phyloP scores from a whole-genome alignment of 2,888 invertebrate genomes.

The Monoplex corrugatus region DNA sequence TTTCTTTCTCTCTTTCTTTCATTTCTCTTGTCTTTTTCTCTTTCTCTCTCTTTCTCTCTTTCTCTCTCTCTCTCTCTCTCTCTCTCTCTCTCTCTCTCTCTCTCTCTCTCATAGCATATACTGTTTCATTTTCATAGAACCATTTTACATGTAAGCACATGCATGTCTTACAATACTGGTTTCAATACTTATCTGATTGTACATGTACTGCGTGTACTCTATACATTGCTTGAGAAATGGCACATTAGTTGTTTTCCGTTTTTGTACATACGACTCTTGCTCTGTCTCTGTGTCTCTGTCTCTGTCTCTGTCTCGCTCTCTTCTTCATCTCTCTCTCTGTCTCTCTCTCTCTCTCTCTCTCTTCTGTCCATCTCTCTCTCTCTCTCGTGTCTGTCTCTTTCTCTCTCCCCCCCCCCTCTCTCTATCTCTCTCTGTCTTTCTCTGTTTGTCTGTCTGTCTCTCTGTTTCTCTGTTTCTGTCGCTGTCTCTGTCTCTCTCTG shows the following conservation, averaged over 20 bases:
- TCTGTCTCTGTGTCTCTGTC: background rate
- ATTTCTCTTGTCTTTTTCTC: no score
- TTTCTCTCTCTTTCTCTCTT: no score
- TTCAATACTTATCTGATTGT: no score
- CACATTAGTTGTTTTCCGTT: background rate
- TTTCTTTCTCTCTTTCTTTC: no score
- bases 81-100: no score
- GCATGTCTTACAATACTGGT: no score
- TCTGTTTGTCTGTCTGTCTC: background rate
- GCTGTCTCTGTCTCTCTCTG: background rate
- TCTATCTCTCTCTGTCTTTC: background rate
- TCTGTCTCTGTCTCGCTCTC: background rate
- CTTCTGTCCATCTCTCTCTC: background rate
- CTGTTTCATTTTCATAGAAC: no score
- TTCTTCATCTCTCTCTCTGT: background rate
- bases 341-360: constrained; percentile 15
- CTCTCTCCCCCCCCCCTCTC: background rate
- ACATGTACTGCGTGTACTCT: no score
- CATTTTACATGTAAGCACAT: no score
- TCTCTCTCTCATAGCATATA: no score
- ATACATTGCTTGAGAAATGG: no score
- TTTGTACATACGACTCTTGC: background rate
- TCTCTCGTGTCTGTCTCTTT: background rate
- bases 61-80: no score
- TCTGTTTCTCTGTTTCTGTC: background rate